phyloP scores from a whole-genome alignment of 2,888 invertebrate genomes.

The Standfussiana lucernea region DNA sequence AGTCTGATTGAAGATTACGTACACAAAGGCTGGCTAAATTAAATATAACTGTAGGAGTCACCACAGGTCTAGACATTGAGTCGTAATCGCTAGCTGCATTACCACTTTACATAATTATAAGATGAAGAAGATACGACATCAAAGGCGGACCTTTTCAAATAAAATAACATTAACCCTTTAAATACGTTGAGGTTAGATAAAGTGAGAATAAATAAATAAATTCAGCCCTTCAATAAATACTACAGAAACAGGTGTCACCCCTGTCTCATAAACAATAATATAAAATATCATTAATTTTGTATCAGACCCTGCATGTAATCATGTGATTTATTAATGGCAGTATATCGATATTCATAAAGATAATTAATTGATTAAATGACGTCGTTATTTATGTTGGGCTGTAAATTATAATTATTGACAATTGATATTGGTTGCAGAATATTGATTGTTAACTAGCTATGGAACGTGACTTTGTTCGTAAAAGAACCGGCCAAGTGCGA shows the following conservation, averaged over 20 bases:
- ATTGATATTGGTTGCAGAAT: conserved; percentile 29
- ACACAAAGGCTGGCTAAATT: neutral
- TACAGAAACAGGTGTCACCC: conserved; percentile 23
- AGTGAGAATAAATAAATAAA: conserved; percentile 15
- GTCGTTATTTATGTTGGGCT: conserved; percentile 27
- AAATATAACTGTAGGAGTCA: neutral
- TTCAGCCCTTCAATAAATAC: conserved; percentile 1
- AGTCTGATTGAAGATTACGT: neutral
- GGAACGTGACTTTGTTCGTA: neutral
- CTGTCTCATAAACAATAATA: conserved; percentile 40
- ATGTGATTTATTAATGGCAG: conserved; percentile 45
- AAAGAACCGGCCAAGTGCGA: neutral
- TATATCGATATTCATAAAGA: conserved; percentile 39
- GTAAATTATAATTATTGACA: conserved; percentile 38
- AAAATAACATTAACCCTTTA: conserved; percentile 10
- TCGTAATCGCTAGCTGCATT: neutral
- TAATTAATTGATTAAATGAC: conserved; percentile 52
- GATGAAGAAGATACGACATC: neutral
- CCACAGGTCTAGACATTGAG: neutral
- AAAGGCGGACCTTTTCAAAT: conserved; percentile 12
- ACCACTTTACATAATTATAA: neutral
- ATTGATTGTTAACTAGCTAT: neutral
- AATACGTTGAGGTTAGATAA: neutral
- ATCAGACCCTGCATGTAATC: conserved; percentile 30
- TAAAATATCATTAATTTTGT: conserved; percentile 46